phyloP scores from a whole-genome alignment of 1,140 invertebrate genomes.

The Probaryconus sp. region DNA sequence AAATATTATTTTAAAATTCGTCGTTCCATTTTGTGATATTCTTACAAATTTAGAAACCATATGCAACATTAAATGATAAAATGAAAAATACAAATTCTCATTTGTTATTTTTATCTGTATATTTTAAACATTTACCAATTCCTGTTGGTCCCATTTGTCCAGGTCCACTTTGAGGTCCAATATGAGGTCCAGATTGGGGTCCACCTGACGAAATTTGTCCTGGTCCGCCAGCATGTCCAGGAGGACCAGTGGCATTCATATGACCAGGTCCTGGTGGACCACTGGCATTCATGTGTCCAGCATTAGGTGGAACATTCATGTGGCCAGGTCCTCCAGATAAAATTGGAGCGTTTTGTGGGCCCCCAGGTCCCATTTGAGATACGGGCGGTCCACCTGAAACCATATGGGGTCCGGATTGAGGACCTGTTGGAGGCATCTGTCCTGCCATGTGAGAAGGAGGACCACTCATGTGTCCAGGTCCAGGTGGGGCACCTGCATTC shows the following conservation, averaged over 20 bases:
- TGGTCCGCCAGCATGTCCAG: conserved; percentile 53
- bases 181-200: conserved; percentile 43
- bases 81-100: no score
- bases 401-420: conserved; percentile 43
- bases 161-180: conserved; percentile 52
- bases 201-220: conserved; percentile 55
- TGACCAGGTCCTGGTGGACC: conserved; percentile 64
- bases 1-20: no score
- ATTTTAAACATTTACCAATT: conserved; percentile 5
- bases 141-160: conserved; percentile 49
- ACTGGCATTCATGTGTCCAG: conserved; percentile 60
- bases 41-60: no score
- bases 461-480: conserved; percentile 62
- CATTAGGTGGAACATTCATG: conserved; percentile 62
- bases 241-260: conserved; percentile 55
- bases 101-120: no score
- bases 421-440: conserved; percentile 49
- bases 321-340: conserved; percentile 60
- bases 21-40: no score
- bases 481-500: conserved; percentile 39
- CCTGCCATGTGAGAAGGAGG: conserved; percentile 61
- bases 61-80: no score
- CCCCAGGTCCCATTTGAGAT: conserved; percentile 60
- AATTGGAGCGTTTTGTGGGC: conserved; percentile 49
- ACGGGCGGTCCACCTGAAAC: conserved; percentile 47